Evolutionary conservation across 2,113 vertebrate genomes (phyloP).

Genomic region (Nycticryphes semicollaris): DNA sequence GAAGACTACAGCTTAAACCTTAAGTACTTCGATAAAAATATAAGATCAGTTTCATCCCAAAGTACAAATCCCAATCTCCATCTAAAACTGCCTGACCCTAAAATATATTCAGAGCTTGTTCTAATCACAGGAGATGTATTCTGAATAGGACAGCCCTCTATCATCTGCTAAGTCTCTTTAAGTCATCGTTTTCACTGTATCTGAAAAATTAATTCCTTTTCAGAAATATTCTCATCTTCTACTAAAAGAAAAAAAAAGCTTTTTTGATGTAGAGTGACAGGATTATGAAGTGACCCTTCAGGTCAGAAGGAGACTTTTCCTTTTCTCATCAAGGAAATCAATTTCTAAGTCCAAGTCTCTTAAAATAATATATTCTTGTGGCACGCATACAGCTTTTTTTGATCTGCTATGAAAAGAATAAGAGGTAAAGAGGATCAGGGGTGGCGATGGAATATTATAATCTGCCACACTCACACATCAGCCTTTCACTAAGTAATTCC

Average conservation of each 20-base stretch:
- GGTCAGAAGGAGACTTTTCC: constrained; percentile 83
- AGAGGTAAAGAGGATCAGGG: constrained; percentile 86
- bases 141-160: constrained; percentile 65
- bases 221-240: constrained; percentile 82
- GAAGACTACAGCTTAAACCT: constrained; percentile 64
- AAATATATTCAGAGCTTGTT: constrained; percentile 67
- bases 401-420: constrained; percentile 84
- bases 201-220: constrained; percentile 85
- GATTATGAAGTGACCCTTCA: constrained; percentile 81
- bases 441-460: constrained; percentile 83
- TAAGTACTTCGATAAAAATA: constrained; percentile 77
- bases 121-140: constrained; percentile 75
- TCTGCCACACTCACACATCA: constrained; percentile 83
- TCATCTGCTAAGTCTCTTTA: constrained; percentile 72
- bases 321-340: constrained; percentile 88
- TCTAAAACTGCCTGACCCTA: constrained; percentile 73
- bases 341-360: constrained; percentile 84
- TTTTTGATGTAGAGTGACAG: constrained; percentile 76
- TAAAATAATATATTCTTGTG: constrained; percentile 86
- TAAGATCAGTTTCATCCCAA: constrained; percentile 74
- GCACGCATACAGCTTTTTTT: constrained; percentile 75
- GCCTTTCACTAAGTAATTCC: constrained; percentile 83
- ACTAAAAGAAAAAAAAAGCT: constrained; percentile 66
- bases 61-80: constrained; percentile 71
- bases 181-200: constrained; percentile 75